phyloP scores from a whole-genome alignment of 2,888 invertebrate species.

The Busseola fusca region DNA sequence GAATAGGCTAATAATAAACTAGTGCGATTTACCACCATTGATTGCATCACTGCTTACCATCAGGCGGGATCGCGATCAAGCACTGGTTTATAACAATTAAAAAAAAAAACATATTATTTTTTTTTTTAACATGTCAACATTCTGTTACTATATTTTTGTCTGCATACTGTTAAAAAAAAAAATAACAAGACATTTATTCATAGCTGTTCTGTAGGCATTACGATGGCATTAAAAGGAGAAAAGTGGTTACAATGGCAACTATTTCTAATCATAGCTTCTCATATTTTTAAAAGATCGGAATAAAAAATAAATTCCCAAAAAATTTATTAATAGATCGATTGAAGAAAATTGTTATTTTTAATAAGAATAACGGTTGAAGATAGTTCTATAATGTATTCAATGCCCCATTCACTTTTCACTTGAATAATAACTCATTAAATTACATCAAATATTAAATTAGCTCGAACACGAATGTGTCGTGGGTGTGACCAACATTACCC shows the following conservation, averaged over 20 bases:
- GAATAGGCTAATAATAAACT: no score
- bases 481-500: background rate
- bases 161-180: no score
- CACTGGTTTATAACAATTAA: no score
- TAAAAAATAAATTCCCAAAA: background rate
- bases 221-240: no score
- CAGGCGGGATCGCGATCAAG: no score
- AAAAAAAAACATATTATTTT: no score
- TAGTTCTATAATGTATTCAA: background rate
- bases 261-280: background rate
- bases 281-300: background rate
- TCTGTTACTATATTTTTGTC: no score
- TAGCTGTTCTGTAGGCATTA: no score
- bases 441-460: background rate
- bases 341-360: background rate
- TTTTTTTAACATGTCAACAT: no score
- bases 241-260: background rate
- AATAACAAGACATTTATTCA: no score
- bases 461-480: conserved; percentile 1
- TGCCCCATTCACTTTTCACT: background rate
- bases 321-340: background rate
- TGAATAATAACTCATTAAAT: background rate
- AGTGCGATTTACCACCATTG: background rate
- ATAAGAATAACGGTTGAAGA: background rate
- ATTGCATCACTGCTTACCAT: background rate